Base-by-base conservation (phyloP, 2,888 invertebrate genomes). In the Omphaloscelis lunosa region DNA sequence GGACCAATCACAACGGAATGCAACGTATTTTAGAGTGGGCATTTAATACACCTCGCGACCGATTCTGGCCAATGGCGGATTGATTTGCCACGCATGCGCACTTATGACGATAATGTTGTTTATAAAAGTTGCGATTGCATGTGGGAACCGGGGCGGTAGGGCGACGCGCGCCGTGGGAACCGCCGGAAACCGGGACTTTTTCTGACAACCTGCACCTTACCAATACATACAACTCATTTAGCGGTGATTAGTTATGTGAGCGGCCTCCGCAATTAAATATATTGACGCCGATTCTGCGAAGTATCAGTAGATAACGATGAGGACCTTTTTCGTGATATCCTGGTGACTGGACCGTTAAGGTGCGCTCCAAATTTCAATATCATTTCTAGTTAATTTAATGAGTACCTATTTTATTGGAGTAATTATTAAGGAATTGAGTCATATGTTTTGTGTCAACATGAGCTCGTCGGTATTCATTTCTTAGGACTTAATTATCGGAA, bases 101-200 rank as follows among this genome's bases (percentile, higher is more conserved):
- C 90, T 90, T 92, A 89, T 91, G 92, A 93, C 92, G 92, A 90
- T 91, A 94, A 93, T 93, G 91, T 91, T 91, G 92, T 91, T 91
- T 92, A 90, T 92, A 93, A 91, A 92, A 93, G 88, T 86, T 85
- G 90, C 88, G 89, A 92, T 91, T 91, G 91, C 91, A 91, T 94
- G 94, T 96, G 96, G 92, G 96, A 96, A 96, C 90, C 91, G 90
- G 96, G 92, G 92, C 95, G 93, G 86, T 86, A 89, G 95, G 92
- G 91, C 95, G 93, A 87, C 88, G 90, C 84, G 88, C 90, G 88
- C 81, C 94, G 96, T 96, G 96, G 90, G 95, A 96, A 95, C 91
- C 88, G 90, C 91, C 92, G 91, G 94, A 94, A 93, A 93, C 92
- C 90, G 79, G 91, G 90, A 91, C 88, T 90, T 94, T 96, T 88